Evolutionary conservation across 2,888 invertebrate genomes (phyloP), one percentile per base, ranked within the genome.

Genomic region (Chironomus tentans): DNA sequence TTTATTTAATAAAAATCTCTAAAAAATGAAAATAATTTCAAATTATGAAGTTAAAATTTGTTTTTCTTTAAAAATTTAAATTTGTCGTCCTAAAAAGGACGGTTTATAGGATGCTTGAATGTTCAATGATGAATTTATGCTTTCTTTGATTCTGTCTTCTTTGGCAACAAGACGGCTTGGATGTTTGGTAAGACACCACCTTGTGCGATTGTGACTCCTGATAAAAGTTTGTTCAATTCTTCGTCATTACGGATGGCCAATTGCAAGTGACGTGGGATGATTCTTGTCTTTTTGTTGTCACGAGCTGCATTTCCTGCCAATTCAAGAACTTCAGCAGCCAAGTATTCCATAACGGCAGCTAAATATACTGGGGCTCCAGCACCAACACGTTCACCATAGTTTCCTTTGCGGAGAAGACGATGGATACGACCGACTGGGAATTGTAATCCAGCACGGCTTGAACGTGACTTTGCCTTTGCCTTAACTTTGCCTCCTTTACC

Each of bases 251-350:
- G 56, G 15, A 56, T 56, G 18, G 56, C 56, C 56, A 56, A 56
- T 15, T 56, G 56, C 15, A 56, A 56, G 77, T 77, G 18, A 62
- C 69, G 15, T 38, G 38, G 78, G 50, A 78, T 68, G 2, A 78
- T 78, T 48, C 87, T 83, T 2, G 87, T 85, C 80, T 89, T 90
- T 81, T 90, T 89, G 82, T 89, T 90, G 79, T 89, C 89, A 76
- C 87, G 82, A 1, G 88, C 87, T 22, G 87, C 88, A 78, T 88
- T 88, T 22, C 88, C 88, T 15, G 88, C 88, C 83, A 89, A 86
- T 80, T 88, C 88, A 70, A 89, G 80, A 1, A 89, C 86, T 85
- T 91, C 91, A 78, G 90, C 90, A n/a, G 90, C 89, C 77, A 89
- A 80, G 79, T 89, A 89, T 80, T 89, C 88, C 85, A 89, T 85